These are phyloP conservation scores for Nesidiocoris tenuis DNA, from an alignment of 2,888 invertebrate genomes.

Conservation along the genomic window DNA sequence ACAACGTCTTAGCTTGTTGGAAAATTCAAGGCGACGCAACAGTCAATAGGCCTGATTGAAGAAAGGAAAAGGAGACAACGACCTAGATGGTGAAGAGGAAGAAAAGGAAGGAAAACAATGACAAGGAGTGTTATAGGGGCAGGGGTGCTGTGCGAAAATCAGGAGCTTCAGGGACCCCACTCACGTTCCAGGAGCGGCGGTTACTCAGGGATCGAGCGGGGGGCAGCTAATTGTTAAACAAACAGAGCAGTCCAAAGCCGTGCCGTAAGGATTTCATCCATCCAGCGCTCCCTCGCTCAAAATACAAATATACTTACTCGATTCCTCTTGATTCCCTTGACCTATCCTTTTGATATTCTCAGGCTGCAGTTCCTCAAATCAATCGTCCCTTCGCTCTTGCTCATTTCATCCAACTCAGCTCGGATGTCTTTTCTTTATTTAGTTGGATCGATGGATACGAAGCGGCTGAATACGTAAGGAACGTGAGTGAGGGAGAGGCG, in stretches of 20 bases:
- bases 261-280: conserved; percentile 28
- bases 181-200: conserved; percentile 22
- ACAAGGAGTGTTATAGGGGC: neutral
- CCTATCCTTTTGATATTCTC: conserved; percentile 38
- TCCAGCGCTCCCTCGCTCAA: conserved; percentile 16
- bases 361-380: neutral
- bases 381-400: neutral
- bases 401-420: neutral
- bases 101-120: neutral
- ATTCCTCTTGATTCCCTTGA: conserved; percentile 28
- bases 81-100: too few relatives aligned
- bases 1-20: neutral
- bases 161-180: conserved; percentile 21
- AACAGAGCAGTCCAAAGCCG: conserved; percentile 40
- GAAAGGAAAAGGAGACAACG: neutral
- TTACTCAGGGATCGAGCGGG: neutral
- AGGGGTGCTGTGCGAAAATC: conserved; percentile 34
- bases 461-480: neutral
- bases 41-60: neutral
- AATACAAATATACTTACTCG: conserved; percentile 33
- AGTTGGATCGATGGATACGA: neutral
- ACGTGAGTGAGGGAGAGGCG: too few relatives aligned
- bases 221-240: conserved; percentile 37
- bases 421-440: neutral
- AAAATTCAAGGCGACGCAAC: neutral